Evolutionary conservation across 2,113 vertebrate genomes (phyloP).

Genomic region (Glareola pratincola): DNA sequence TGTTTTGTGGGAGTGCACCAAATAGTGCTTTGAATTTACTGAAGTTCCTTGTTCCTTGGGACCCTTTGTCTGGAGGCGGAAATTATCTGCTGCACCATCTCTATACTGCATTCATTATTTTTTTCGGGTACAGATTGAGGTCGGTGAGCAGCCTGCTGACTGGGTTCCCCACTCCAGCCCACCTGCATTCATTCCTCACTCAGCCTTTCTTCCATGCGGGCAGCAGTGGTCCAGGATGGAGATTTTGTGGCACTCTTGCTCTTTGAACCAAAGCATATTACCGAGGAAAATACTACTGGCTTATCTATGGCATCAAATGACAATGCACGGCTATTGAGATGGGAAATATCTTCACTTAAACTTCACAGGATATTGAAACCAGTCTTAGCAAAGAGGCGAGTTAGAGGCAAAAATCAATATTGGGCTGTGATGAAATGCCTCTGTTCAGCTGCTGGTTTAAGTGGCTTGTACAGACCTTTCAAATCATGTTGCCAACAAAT

Average conservation of each 20-base stretch:
- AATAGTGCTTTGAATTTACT: background rate
- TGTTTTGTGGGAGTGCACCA: background rate
- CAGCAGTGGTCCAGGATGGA: background rate
- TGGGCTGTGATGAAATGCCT: slow-evolving; percentile 13
- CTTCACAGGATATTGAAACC: slow-evolving; percentile 43
- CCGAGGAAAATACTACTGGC: background rate
- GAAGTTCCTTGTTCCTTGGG: background rate
- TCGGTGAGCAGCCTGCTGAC: background rate
- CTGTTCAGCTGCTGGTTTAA: slow-evolving; percentile 46
- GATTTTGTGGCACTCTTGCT: background rate
- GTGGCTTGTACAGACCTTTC: slow-evolving; percentile 44
- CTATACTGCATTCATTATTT: background rate
- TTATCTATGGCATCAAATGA: background rate
- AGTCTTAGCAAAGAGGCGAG: background rate
- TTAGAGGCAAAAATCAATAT: slow-evolving; percentile 55
- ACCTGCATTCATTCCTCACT: background rate
- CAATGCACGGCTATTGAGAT: background rate
- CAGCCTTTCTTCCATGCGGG: background rate
- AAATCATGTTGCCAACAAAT: slow-evolving; percentile 44
- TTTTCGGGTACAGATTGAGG: background rate
- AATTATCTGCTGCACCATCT: background rate
- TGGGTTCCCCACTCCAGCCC: background rate
- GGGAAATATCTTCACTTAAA: slow-evolving; percentile 39
- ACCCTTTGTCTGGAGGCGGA: background rate
- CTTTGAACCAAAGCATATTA: background rate